A percentile compares a stretch with the other conserved stretches of the same genome.
phyloP scores from a whole-genome alignment of 1,140 invertebrate species.

The Drosophila rhopaloa region DNA sequence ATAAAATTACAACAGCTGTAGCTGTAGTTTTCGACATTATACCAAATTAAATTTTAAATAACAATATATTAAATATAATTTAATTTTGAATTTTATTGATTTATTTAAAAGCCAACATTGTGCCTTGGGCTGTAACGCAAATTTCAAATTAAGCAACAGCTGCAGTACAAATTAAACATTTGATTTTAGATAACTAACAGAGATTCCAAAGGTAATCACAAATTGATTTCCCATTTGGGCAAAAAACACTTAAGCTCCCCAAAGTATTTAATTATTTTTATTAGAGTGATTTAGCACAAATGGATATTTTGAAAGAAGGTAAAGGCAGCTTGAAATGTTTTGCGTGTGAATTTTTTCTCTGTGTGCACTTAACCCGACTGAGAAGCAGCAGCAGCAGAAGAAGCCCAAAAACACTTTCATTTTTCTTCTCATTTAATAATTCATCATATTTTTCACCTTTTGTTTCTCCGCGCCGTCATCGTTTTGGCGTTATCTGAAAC shows the following conservation, averaged over 20 bases:
- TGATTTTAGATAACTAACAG: background rate
- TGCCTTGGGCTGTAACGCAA: too few relatives aligned
- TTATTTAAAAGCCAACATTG: too few relatives aligned
- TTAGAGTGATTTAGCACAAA: slow-evolving; percentile 7
- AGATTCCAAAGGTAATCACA: background rate
- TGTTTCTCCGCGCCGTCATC: slow-evolving; percentile 42
- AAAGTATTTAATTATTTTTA: background rate
- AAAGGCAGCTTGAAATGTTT: background rate
- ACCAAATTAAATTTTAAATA: too few relatives aligned
- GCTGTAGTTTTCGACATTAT: too few relatives aligned
- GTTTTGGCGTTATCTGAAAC: slow-evolving; percentile 48
- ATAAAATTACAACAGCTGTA: too few relatives aligned
- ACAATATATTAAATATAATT: too few relatives aligned
- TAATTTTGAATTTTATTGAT: too few relatives aligned
- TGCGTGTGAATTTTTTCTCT: slow-evolving; percentile 13
- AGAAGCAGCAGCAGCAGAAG: slow-evolving; percentile 44
- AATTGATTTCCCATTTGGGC: background rate
- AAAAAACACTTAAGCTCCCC: background rate
- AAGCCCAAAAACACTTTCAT: slow-evolving; percentile 76
- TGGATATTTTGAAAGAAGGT: background rate
- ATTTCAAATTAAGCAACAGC: too few relatives aligned
- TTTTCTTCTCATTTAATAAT: slow-evolving; percentile 82
- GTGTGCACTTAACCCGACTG: slow-evolving; percentile 41
- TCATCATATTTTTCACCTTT: slow-evolving; percentile 65
- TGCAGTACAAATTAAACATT: too few relatives aligned